These are phyloP conservation scores for Aproaerema taeniolella DNA, from an alignment of 2,888 invertebrate genomes.

Conservation along the genomic window DNA sequence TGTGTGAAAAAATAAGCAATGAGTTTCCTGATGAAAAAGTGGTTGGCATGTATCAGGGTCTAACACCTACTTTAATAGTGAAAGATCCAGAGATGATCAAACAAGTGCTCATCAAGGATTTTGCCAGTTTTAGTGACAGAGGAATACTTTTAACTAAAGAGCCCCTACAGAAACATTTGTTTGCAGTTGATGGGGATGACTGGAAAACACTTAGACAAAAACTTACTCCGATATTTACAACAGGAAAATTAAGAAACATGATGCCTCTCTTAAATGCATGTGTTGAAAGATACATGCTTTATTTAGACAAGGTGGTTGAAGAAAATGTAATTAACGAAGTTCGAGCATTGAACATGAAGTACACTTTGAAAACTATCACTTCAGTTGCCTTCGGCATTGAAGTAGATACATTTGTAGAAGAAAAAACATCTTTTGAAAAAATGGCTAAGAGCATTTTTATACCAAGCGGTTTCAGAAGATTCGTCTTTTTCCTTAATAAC, in stretches of 20 bases:
- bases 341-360: constrained; percentile 31
- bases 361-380: constrained; percentile 37
- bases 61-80: constrained; percentile 27
- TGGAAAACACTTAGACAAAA: constrained; percentile 38
- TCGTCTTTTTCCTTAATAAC: constrained; percentile 20
- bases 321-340: constrained; percentile 28
- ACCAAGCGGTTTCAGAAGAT: constrained; percentile 8
- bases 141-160: constrained; percentile 27
- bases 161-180: constrained; percentile 30
- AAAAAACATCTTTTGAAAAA: constrained; percentile 31
- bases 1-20: neutral
- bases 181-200: constrained; percentile 32
- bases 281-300: constrained; percentile 25
- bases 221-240: constrained; percentile 36
- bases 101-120: constrained; percentile 30
- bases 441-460: constrained; percentile 24
- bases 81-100: constrained; percentile 34
- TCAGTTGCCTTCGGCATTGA: too few species aligned
- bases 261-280: constrained; percentile 32
- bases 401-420: too few species aligned
- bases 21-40: constrained; percentile 27
- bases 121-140: constrained; percentile 30
- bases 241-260: constrained; percentile 36
- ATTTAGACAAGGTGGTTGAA: constrained; percentile 24
- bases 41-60: constrained; percentile 32